These are phyloP conservation scores for Spisula subtruncata DNA, from an alignment of 2,888 invertebrate genomes.

Conservation along the genomic window DNA sequence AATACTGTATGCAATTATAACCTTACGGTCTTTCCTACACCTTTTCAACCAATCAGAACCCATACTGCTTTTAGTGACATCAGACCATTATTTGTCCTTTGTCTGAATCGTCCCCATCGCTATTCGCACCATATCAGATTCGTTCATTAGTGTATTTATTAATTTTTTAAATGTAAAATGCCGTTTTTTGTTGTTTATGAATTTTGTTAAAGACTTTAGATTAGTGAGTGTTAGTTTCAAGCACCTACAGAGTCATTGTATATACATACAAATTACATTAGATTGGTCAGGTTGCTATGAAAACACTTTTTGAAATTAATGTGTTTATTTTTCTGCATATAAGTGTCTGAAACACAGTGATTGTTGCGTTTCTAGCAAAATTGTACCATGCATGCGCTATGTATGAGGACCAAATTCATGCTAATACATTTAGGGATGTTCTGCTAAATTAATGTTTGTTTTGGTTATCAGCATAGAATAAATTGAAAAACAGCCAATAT, in stretches of 20 bases:
- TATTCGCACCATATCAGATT: too few species aligned
- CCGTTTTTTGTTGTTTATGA: conserved; percentile 18
- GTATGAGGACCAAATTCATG: not conserved
- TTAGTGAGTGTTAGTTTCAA: conserved; percentile 26
- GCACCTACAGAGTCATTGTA: not conserved
- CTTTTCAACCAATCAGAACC: too few species aligned
- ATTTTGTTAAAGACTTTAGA: conserved; percentile 31
- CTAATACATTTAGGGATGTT: not conserved
- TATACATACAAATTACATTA: not conserved
- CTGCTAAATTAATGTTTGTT: not conserved
- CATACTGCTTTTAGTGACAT: too few species aligned
- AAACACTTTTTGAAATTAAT: not conserved
- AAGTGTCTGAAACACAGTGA: not conserved
- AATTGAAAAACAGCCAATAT: not conserved
- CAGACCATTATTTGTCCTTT: too few species aligned
- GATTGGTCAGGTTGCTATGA: not conserved
- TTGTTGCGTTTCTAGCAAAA: not conserved
- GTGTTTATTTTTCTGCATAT: conserved; percentile 2
- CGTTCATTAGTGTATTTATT: too few species aligned
- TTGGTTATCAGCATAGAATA: not conserved
- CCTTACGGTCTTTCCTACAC: too few species aligned
- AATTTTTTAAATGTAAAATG: too few species aligned
- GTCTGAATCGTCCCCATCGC: too few species aligned
- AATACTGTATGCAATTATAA: too few species aligned
- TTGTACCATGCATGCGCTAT: not conserved